A percentile compares a stretch with the other conserved stretches of the same genome.
These are phyloP conservation scores for Oriolus oriolus DNA, from an alignment of 2,113 vertebrate species.

Conservation along the genomic window DNA sequence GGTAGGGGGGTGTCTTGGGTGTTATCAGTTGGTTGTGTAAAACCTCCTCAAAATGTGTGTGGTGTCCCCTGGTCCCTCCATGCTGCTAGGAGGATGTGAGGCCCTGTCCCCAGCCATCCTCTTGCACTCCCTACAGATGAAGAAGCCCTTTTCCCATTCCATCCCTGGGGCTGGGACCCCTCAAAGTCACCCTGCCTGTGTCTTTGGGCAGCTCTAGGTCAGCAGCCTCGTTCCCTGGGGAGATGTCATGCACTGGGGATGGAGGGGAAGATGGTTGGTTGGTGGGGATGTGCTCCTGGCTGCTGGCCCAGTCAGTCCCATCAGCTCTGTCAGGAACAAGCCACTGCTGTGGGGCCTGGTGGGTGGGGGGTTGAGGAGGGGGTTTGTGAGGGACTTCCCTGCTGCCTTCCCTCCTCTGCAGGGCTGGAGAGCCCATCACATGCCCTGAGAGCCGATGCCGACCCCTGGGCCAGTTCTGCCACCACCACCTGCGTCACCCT, in stretches of 20 bases:
- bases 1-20: conserved; percentile 60
- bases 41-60: neutral
- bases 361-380: no score
- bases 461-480: conserved; percentile 89
- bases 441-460: conserved; percentile 86
- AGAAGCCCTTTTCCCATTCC: neutral
- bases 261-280: neutral
- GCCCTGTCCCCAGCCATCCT: neutral
- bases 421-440: conserved; percentile 93
- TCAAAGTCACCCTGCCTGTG: neutral
- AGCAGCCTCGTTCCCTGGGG: neutral
- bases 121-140: neutral
- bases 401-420: neutral
- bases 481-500: conserved; percentile 89
- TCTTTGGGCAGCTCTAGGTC: neutral
- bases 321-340: neutral
- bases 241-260: neutral
- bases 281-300: neutral
- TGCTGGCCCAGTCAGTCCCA: neutral
- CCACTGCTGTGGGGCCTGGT: accelerated
- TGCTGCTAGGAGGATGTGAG: neutral
- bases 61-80: neutral
- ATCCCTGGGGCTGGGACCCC: neutral
- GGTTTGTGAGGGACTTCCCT: neutral
- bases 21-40: neutral